Percentiles rank a stretch among this genome's conserved stretches.
Conservation (phyloP, 2,888 invertebrate genomes). For the Mamestra brassicae region DNA sequence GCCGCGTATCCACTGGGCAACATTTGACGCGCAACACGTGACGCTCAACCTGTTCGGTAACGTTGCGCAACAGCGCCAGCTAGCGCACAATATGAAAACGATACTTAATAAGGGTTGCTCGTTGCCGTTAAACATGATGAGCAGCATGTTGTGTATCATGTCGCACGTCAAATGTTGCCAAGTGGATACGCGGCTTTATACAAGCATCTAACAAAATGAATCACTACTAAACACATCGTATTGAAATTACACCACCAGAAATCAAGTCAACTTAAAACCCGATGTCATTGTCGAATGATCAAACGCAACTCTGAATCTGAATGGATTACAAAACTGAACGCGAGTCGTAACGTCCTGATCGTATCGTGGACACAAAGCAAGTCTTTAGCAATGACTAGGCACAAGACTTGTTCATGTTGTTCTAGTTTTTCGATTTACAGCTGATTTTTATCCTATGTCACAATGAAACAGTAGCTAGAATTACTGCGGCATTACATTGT, state of each 20-base stretch:
- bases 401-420: constrained; percentile 25
- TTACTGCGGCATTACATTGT: not conserved
- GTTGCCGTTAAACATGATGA: too few species aligned
- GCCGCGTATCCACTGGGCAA: too few species aligned
- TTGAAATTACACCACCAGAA: not conserved
- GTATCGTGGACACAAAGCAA: constrained; percentile 54
- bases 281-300: constrained; percentile 16
- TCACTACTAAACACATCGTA: not conserved
- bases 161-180: too few species aligned
- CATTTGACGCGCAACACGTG: too few species aligned
- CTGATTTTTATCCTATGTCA: not conserved
- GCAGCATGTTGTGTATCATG: too few species aligned
- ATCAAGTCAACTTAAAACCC: constrained; percentile 12
- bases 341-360: constrained; percentile 39
- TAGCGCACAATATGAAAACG: too few species aligned
- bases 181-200: too few species aligned
- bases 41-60: too few species aligned
- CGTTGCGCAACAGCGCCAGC: too few species aligned
- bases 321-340: constrained; percentile 54
- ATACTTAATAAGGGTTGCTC: too few species aligned
- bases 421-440: constrained; percentile 30
- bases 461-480: not conserved
- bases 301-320: constrained; percentile 18
- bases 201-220: not conserved
- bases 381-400: constrained; percentile 40